Conservation (phyloP, 2,797 vertebrate species). For the Lithobates sylvaticus region DNA sequence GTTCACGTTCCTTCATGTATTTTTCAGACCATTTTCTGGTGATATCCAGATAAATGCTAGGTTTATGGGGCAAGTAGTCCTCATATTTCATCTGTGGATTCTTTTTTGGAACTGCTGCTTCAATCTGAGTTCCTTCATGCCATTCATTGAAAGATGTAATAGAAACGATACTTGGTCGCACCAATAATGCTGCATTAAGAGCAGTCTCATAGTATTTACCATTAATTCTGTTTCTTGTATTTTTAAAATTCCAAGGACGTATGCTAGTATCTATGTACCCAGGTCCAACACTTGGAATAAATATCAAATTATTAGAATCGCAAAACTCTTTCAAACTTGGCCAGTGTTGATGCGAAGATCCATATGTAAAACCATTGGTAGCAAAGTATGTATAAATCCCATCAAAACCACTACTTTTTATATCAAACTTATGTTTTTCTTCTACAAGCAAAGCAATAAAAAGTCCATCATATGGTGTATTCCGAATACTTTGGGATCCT, state of each 20-base stretch:
- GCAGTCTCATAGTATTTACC: conserved; percentile 95
- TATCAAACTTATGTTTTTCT: conserved; percentile 90
- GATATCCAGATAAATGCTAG: conserved; percentile 90
- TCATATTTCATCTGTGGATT: conserved; percentile 81
- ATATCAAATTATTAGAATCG: conserved; percentile 87
- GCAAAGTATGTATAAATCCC: conserved; percentile 97
- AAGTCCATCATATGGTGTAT: conserved; percentile 87
- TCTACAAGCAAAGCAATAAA: conserved; percentile 95
- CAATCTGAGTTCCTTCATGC: conserved; percentile 98
- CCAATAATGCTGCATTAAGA: conserved; percentile 83
- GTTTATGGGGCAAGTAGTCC: conserved; percentile 93
- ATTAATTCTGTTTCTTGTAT: conserved; percentile 93
- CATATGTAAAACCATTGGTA: conserved; percentile 95
- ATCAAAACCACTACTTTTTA: conserved; percentile 90
- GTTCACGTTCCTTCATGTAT: conserved; percentile 83
- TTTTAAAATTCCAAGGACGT: conserved; percentile 93
- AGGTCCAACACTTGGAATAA: conserved; percentile 94
- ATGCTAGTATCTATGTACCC: conserved; percentile 94
- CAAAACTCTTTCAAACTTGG: conserved; percentile 88
- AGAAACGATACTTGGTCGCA: conserved; percentile 87
- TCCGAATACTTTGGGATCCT: conserved; percentile 84
- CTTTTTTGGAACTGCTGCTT: conserved; percentile 90
- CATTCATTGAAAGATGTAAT: conserved; percentile 98
- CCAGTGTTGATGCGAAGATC: conserved; percentile 95
- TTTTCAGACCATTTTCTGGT: conserved; percentile 93